These are phyloP conservation scores for Siderastrea radians DNA, from an alignment of 92 coral and sea anemone species.

Conservation along the genomic window DNA sequence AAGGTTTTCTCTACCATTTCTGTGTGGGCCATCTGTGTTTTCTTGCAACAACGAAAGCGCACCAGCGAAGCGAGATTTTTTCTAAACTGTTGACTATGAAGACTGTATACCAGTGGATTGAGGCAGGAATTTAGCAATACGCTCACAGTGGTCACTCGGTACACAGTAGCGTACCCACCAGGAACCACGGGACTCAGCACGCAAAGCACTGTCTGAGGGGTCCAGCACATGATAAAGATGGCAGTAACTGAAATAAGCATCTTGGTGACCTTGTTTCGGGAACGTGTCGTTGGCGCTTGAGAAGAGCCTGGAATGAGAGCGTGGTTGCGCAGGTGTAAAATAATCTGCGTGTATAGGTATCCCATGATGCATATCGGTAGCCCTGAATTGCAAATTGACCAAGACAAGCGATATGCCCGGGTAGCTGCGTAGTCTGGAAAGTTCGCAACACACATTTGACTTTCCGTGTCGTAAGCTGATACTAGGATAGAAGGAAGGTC, in stretches of 20 bases:
- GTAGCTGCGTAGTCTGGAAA: slow-evolving; percentile 5
- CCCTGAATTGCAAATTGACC: slow-evolving; percentile 9
- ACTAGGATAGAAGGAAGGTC: not conserved
- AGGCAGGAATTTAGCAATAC: slow-evolving; percentile 34
- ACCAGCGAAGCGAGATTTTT: slow-evolving; percentile 9
- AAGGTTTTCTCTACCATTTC: not conserved
- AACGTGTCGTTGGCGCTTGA: not conserved
- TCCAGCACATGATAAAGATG: slow-evolving; percentile 26
- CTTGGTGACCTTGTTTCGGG: slow-evolving; percentile 29
- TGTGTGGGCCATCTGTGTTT: not conserved
- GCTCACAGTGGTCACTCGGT: not conserved
- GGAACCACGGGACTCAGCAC: slow-evolving; percentile 15
- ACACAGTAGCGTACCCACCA: slow-evolving; percentile 17
- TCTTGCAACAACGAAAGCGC: not conserved
- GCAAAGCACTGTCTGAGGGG: slow-evolving; percentile 21
- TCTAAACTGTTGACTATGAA: slow-evolving; percentile 42
- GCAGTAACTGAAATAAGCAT: slow-evolving; percentile 29
- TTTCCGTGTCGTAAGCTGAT: not conserved
- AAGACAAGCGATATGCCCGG: not conserved
- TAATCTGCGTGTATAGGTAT: slow-evolving; percentile 30
- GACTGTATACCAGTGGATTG: slow-evolving; percentile 33
- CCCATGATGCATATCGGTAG: slow-evolving; percentile 37
- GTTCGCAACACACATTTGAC: not conserved
- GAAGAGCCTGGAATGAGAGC: slow-evolving; percentile 15
- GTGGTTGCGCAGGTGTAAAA: slow-evolving; percentile 14